Evolutionary conservation across 2,113 vertebrate species (phyloP).

Genomic region (Uropsilus gracilis): DNA sequence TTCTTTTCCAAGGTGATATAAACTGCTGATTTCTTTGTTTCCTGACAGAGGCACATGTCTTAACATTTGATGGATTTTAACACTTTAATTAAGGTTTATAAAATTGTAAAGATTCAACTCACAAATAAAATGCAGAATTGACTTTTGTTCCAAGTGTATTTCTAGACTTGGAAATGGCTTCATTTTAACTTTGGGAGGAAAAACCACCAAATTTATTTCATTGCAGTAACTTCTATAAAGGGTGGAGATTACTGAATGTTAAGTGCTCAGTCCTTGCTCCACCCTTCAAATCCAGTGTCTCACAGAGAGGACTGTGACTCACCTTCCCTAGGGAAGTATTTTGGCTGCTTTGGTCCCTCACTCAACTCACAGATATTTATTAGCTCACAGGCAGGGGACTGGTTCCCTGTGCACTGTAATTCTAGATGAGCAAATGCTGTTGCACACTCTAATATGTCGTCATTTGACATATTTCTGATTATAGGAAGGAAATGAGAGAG

Average conservation of each 20-base stretch:
- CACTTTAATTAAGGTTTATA: background rate
- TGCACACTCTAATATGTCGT: background rate
- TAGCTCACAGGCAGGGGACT: background rate
- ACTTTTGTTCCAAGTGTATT: background rate
- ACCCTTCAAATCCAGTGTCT: background rate
- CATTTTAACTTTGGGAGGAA: slow-evolving; percentile 7
- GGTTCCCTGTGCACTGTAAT: background rate
- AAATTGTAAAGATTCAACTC: slow-evolving; percentile 12
- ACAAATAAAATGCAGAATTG: slow-evolving; percentile 7
- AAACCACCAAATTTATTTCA: background rate
- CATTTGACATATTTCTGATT: background rate
- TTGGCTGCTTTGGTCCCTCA: background rate
- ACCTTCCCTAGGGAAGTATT: background rate
- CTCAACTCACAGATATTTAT: background rate
- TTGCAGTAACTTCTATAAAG: background rate
- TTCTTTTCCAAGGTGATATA: background rate
- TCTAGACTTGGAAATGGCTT: slow-evolving; percentile 35
- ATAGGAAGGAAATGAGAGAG: slow-evolving; percentile 9
- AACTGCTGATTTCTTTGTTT: background rate
- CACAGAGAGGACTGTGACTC: background rate
- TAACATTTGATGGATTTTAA: background rate
- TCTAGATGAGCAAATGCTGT: slow-evolving; percentile 10
- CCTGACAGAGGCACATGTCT: background rate
- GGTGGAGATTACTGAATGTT: background rate
- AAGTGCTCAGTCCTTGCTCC: background rate